Base-by-base conservation (phyloP, 2,113 vertebrate species). In the Platichthys stellatus region DNA sequence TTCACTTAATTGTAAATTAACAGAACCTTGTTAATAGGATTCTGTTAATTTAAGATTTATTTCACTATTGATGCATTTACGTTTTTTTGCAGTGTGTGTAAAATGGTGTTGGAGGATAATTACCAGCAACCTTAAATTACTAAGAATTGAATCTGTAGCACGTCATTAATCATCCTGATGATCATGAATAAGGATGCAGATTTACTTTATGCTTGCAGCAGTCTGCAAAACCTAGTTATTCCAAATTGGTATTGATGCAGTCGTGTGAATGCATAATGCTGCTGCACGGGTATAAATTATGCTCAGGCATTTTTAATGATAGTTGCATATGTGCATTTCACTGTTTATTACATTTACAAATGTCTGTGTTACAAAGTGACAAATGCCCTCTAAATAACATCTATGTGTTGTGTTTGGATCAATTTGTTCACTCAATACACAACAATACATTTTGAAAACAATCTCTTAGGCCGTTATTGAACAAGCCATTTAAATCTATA, bases 1-100 rank as follows among this genome's bases (percentile, higher is more conserved):
- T 89, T 82, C 81, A n/a, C 63, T 86, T 92, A 92, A 92, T 92
- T 92, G 86, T 90, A 87, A 92, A 93, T 93, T 86, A 93, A 86
- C 85, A 82, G 84, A 88, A 87, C 84, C 89, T 78, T 84, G 89
- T 89, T 92, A 93, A 93, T 91, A 85, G 88, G 88, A 86, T 90
- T 90, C 85, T 81, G 89, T 90, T 92, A 87, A 93, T 92, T 90
- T 76, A 77, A 88, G 85, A 91, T 89, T 88, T 87, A 89, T 90
- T 88, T 83, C 78, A 63, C 74, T 72, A 89, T 91, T 86, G 89
- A 90, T 90, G 86, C 0, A 88, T 88, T 83, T 80, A 63, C 71
- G 20, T 83, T 81, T 85, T 84, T 85, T 81, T 85, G 82, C 85
- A 61, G 77, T 47, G 72, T 85, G 75, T 82, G 78, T 89, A 76